Percentiles rank a stretch among this genome's conserved stretches.
Conservation (phyloP, 2,888 invertebrate genomes). For the Epistrophella euchroma region DNA sequence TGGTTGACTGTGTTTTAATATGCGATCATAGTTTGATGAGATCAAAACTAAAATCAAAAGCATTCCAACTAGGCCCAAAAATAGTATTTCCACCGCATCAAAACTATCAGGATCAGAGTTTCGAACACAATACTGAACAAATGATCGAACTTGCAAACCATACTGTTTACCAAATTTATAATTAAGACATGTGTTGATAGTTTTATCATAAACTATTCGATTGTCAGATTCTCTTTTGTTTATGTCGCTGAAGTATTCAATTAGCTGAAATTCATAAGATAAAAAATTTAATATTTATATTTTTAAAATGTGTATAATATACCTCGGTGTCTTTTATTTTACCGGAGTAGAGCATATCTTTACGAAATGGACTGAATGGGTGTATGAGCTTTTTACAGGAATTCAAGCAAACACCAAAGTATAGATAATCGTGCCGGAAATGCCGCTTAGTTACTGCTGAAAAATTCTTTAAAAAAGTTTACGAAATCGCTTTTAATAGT, state of each 20-base stretch:
- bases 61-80: conserved; percentile 23
- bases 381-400: conserved; percentile 76
- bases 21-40: conserved; percentile 59
- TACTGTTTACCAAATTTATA: conserved; percentile 76
- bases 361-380: conserved; percentile 65
- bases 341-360: conserved; percentile 74
- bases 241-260: conserved; percentile 78
- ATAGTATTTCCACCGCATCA: conserved; percentile 70
- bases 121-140: conserved; percentile 80
- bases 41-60: conserved; percentile 32
- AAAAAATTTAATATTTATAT: no score
- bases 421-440: conserved; percentile 79
- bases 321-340: conserved; percentile 76
- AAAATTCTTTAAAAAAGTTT: conserved; percentile 52
- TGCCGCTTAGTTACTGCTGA: conserved; percentile 78
- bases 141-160: conserved; percentile 77
- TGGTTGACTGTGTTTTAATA: conserved; percentile 33
- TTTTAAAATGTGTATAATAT: neutral
- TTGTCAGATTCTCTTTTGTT: conserved; percentile 78
- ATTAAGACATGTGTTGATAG: conserved; percentile 80
- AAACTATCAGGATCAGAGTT: conserved; percentile 68
- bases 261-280: conserved; percentile 74
- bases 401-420: conserved; percentile 80
- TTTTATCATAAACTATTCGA: conserved; percentile 77
- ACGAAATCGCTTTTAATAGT: no score